Evolutionary conservation across 2,888 invertebrate genomes (phyloP).

Genomic region (Platycheirus rosarum): DNA sequence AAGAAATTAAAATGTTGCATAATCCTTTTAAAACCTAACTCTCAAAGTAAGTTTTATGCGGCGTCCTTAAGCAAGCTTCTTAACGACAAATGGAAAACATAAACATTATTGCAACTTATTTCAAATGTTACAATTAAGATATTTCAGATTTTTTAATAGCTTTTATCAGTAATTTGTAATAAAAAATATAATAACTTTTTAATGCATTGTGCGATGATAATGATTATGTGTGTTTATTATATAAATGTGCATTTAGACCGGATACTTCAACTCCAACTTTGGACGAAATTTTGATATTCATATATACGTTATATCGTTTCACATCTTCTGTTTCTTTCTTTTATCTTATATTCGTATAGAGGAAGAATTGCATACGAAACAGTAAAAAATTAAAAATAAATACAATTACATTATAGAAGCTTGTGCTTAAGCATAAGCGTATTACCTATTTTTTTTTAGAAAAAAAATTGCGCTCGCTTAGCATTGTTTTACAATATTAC

Average conservation of each 20-base stretch:
- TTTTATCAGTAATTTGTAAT: too few species aligned
- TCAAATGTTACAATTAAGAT: too few species aligned
- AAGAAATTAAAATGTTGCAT: too few species aligned
- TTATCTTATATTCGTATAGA: constrained; percentile 67
- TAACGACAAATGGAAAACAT: too few species aligned
- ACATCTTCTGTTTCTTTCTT: constrained; percentile 74
- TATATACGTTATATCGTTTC: constrained; percentile 79
- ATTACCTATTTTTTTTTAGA: constrained; percentile 13
- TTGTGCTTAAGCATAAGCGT: constrained; percentile 24
- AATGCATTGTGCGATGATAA: constrained; percentile 16
- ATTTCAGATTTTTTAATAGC: too few species aligned
- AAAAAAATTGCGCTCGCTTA: constrained; percentile 44
- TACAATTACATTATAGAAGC: constrained; percentile 21
- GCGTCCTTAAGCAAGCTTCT: too few species aligned
- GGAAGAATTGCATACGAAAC: constrained; percentile 70
- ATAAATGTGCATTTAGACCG: constrained; percentile 68
- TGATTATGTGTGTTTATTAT: constrained; percentile 1
- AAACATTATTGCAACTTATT: too few species aligned
- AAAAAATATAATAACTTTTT: neutral
- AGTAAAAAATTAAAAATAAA: constrained; percentile 28
- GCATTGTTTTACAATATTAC: constrained; percentile 32
- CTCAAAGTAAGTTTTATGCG: too few species aligned
- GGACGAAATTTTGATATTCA: constrained; percentile 82
- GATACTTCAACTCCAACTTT: constrained; percentile 79
- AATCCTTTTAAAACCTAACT: too few species aligned